Evolutionary conservation across 1,140 invertebrate species (phyloP), one percentile per base, ranked within the genome.

Genomic region (Apis laboriosa): DNA sequence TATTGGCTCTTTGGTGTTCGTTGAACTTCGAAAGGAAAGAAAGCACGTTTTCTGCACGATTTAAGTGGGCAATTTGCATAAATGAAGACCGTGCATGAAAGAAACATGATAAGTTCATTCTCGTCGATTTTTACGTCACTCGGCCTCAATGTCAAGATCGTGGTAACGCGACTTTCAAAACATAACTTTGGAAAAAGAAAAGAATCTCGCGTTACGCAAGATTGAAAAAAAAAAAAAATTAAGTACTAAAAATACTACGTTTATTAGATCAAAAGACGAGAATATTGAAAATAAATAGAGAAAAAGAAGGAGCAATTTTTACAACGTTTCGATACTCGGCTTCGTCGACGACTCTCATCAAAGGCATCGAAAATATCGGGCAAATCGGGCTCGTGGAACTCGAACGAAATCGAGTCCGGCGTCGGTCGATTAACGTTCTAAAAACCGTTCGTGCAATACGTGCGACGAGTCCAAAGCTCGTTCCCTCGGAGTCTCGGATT

Each of bases 371-470:
- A 28, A 21, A 55, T 55, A 34, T 53, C 11, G 17, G 2, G 7
- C 9, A 17, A 43, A 11, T 9, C 3, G 4, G 4, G 24, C 51
- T 9, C n/a, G 63, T 5, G 49, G 53, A 53, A 77, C 19, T 49
- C 55, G 70, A 74, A 80, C 43, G 72, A 86, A 80, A 87, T 77
- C 24, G 67, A 75, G 63, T 74, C 63, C 73, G 70, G 11, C 13
- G 61, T 61, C 28, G n/a, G 70, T 78, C 79, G 83, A 88, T 85
- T 83, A 80, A 75, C 71, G 87, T 85, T 78, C 60, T 80, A 67
- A 85, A 88, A 86, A 86, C 63, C 64, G 77, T 67, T 86, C 64
- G 84, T 74, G 76, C 84, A 78, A 73, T 86, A 88, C 87, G 87
- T 88, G 87, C 77, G 60, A 86, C 72, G 86, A 78, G 79, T 88